Evolutionary conservation across 2,113 vertebrate species (phyloP), one percentile per base, ranked within the genome.

Genomic region (Trichomycterus rosablanca): DNA sequence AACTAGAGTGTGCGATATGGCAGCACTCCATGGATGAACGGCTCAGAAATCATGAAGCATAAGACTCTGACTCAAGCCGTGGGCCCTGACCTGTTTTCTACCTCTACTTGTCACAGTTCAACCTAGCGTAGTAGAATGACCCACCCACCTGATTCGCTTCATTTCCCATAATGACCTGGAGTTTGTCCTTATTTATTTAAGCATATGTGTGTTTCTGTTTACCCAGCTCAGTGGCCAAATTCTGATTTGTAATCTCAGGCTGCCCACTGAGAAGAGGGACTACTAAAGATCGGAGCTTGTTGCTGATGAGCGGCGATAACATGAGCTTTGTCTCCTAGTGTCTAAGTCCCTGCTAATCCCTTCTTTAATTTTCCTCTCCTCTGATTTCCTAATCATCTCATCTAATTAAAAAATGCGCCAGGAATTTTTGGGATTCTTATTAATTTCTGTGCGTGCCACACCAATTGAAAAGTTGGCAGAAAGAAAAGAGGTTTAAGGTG

Each of bases 341-440:
- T 20, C 59, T 58, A 70, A 70, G 50, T 74, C 70, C 64, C 57
- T 50, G 68, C 71, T 83, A 84, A 84, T 84, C 81, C 72, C 43
- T 58, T 53, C 67, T 82, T 78, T 71, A 78, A 77, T 81, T 77
- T 71, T 70, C 53, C 59, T 61, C 65, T 35, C 59, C 66, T 5
- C 8, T 52, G 66, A 59, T 63, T 77, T 51, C 68, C 66, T 75
- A 73, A 81, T 80, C 74, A 71, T 37, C 55, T 9, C 46, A 78
- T 81, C 78, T 81, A 75, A 82, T 83, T 78, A 77, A 76, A 82
- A 76, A 66, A 30, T n/a, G n/a, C n/a, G n/a, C n/a, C n/a, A n/a
- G n/a, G n/a, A n/a, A n/a, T 54, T 19, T 30, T 12, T 26, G 28
- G 48, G n/a, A 44, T 20, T 3, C 26, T 53, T 56, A 67, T 67